phyloP scores from a whole-genome alignment of 2,113 vertebrate genomes.

The Tichodroma muraria region DNA sequence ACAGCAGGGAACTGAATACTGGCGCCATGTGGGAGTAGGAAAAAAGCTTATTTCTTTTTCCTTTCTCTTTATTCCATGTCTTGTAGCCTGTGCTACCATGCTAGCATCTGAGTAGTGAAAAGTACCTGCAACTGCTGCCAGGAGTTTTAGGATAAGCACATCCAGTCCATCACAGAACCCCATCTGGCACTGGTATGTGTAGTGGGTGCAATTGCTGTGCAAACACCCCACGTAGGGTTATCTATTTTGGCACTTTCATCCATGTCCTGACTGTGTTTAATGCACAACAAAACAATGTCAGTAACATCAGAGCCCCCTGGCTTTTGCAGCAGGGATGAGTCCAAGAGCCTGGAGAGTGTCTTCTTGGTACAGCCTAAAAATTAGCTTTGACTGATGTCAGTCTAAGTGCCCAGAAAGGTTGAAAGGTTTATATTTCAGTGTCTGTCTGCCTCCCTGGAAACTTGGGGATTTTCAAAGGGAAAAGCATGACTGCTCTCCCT shows the following conservation, averaged over 20 bases:
- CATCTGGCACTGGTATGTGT: background rate
- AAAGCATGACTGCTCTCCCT: background rate
- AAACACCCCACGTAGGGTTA: rapidly evolving
- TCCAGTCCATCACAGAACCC: background rate
- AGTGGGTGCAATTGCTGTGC: rapidly evolving
- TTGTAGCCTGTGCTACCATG: background rate
- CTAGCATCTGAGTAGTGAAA: background rate
- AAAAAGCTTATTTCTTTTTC: background rate
- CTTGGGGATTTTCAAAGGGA: background rate
- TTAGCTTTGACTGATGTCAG: background rate
- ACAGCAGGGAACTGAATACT: background rate
- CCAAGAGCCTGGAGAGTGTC: background rate
- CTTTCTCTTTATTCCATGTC: background rate
- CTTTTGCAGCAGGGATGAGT: background rate
- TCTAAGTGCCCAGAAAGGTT: background rate
- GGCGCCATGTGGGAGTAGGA: background rate
- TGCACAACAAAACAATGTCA: background rate
- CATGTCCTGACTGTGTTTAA: background rate
- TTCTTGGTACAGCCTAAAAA: background rate
- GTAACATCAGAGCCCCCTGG: background rate
- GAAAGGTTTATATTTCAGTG: background rate
- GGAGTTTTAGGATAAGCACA: background rate
- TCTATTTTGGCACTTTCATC: background rate
- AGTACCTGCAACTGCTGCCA: background rate
- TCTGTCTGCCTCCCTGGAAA: background rate